A percentile compares a stretch with the other conserved stretches of the same genome.
Evolutionary conservation across 2,797 vertebrate genomes (phyloP).

Genomic region (Hippoglossus hippoglossus): DNA sequence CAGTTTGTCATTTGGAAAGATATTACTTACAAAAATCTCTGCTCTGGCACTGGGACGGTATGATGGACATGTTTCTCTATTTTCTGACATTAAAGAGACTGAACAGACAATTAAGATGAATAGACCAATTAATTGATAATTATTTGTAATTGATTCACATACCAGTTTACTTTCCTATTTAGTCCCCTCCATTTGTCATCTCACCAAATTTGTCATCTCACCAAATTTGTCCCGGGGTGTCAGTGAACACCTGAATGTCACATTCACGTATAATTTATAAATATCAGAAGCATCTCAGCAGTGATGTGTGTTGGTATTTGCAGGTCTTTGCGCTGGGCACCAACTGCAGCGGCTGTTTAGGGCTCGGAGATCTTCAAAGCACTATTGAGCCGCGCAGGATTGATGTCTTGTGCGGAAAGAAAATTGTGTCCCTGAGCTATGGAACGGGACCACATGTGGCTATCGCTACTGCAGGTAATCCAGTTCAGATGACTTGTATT

Average conservation of each 20-base stretch:
- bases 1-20: background rate
- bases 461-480: constrained; percentile 92
- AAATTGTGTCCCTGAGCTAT: constrained; percentile 94
- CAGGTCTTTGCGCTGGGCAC: constrained; percentile 97
- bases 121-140: too few relatives aligned
- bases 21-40: background rate
- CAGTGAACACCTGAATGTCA: background rate
- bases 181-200: background rate
- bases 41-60: background rate
- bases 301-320: constrained; percentile 35
- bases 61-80: background rate
- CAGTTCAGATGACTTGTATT: constrained; percentile 41
- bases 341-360: constrained; percentile 96
- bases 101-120: too few relatives aligned
- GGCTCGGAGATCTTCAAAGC: constrained; percentile 93
- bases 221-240: background rate
- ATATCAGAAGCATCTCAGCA: background rate
- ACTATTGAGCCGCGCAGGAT: constrained; percentile 93
- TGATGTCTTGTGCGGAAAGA: constrained; percentile 93
- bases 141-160: too few relatives aligned
- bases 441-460: constrained; percentile 97
- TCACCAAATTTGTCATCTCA: background rate
- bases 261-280: background rate
- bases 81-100: background rate
- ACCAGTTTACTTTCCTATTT: too few relatives aligned